phyloP scores from a whole-genome alignment of 2,888 invertebrate genomes.

The Sesamia inferens region DNA sequence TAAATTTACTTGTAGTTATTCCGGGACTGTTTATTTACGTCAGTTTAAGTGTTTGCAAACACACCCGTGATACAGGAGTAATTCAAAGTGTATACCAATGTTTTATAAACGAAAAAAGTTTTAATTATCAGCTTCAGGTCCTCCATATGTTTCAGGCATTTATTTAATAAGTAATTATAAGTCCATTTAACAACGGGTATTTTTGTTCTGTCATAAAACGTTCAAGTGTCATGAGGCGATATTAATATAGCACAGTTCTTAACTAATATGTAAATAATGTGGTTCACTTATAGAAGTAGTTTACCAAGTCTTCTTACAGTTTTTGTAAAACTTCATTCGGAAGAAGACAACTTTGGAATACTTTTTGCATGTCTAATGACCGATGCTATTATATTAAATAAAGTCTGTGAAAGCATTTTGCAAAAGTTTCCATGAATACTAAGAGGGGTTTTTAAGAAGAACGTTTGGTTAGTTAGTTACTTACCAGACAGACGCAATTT shows the following conservation, averaged over 20 bases:
- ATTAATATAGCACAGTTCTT: conserved; percentile 40
- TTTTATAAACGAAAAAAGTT: too few species aligned
- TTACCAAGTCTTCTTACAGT: conserved; percentile 47
- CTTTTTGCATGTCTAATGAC: conserved; percentile 61
- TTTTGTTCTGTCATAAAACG: conserved; percentile 12
- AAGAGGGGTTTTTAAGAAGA: conserved; percentile 43
- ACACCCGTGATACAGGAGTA: too few species aligned
- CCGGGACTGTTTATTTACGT: too few species aligned
- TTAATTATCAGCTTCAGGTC: neutral
- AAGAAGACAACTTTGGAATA: conserved; percentile 51
- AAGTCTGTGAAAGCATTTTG: conserved; percentile 58
- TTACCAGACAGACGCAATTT: neutral
- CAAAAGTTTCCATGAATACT: conserved; percentile 55
- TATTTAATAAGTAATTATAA: too few species aligned
- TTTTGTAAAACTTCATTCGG: conserved; percentile 43
- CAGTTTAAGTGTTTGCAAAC: too few species aligned
- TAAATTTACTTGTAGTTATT: too few species aligned
- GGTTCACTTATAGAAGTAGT: conserved; percentile 45
- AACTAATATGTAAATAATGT: conserved; percentile 48
- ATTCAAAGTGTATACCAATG: too few species aligned
- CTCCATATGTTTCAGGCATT: neutral
- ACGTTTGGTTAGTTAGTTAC: conserved; percentile 15
- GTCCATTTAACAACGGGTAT: too few species aligned
- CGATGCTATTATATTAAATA: conserved; percentile 59
- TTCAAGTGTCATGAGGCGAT: conserved; percentile 30